Conservation (phyloP, 2,113 vertebrate genomes). For the Pterocles gutturalis region DNA sequence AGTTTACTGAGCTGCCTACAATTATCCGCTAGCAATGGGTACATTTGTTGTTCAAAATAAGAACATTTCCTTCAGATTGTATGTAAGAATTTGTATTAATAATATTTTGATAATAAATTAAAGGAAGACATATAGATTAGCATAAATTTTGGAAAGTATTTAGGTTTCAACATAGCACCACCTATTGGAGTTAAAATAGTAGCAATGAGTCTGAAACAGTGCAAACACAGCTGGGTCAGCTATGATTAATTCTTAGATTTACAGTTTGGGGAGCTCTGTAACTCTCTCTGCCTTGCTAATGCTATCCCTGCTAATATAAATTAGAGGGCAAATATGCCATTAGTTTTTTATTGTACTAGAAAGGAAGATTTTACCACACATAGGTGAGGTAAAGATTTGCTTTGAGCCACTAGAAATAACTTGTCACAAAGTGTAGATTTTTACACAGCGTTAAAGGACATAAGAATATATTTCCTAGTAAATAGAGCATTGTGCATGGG, state of each 20-base stretch:
- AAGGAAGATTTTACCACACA: neutral
- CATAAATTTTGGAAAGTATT: neutral
- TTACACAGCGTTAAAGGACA: neutral
- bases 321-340: neutral
- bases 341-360: neutral
- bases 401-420: neutral
- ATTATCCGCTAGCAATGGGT: neutral
- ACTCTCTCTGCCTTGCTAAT: neutral
- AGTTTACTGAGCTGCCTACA: neutral
- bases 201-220: neutral
- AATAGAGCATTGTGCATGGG: neutral
- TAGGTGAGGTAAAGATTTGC: neutral
- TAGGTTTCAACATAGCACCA: conserved; percentile 37
- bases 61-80: neutral
- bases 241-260: neutral
- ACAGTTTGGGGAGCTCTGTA: neutral
- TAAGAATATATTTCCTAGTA: neutral
- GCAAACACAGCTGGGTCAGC: neutral
- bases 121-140: neutral
- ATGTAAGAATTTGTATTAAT: neutral
- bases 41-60: neutral
- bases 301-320: neutral
- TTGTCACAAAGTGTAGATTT: neutral
- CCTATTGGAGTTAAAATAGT: conserved; percentile 27
- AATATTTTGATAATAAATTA: neutral